Percentiles rank a stretch among this genome's conserved stretches.
phyloP scores from a whole-genome alignment of 2,113 vertebrate species.

The Triplophysa dalaica region DNA sequence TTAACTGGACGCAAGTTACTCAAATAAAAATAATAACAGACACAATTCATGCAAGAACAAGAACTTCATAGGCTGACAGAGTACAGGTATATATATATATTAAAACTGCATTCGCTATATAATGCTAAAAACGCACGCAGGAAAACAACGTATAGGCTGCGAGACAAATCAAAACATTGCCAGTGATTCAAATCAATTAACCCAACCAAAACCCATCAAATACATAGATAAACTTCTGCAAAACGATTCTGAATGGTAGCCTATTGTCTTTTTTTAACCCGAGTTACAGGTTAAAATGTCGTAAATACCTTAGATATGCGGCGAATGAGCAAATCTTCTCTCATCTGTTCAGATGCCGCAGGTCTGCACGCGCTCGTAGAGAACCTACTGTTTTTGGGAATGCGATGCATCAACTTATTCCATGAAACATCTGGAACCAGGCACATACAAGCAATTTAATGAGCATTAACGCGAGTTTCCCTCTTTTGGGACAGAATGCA shows the following conservation, averaged over 20 bases:
- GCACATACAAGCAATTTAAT: background rate
- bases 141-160: too few relatives aligned
- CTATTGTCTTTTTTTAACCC: background rate
- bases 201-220: background rate
- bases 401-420: background rate
- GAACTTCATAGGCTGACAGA: too few relatives aligned
- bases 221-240: background rate
- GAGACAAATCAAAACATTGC: too few relatives aligned
- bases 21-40: too few relatives aligned
- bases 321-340: background rate
- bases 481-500: slow-evolving; percentile 47
- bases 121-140: too few relatives aligned
- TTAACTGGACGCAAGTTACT: too few relatives aligned
- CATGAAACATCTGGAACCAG: slow-evolving; percentile 4
- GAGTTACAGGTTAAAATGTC: background rate
- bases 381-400: background rate
- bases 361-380: background rate
- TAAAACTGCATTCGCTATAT: too few relatives aligned
- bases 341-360: background rate
- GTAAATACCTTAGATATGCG: background rate
- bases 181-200: too few relatives aligned
- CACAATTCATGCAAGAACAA: too few relatives aligned
- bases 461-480: background rate
- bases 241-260: too few relatives aligned
- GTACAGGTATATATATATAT: too few relatives aligned